These are phyloP conservation scores for Odocoileus hemionus DNA, from an alignment of 2,113 vertebrate genomes.

Conservation along the genomic window DNA sequence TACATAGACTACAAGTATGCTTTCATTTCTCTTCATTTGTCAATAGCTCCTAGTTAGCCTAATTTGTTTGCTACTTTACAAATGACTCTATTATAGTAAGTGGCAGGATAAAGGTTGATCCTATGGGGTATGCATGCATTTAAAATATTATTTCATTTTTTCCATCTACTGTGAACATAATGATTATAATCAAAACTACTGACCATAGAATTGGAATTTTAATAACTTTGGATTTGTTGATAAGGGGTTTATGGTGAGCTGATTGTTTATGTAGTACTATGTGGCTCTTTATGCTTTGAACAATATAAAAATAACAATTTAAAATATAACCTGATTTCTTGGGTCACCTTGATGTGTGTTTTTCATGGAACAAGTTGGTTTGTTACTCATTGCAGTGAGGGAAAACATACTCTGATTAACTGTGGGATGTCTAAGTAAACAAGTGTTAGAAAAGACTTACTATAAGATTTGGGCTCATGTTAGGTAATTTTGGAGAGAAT, in stretches of 20 bases:
- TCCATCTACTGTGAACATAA: slow-evolving; percentile 25
- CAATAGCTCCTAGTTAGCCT: slow-evolving; percentile 44
- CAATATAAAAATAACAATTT: slow-evolving; percentile 38
- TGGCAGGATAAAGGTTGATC: slow-evolving; percentile 51
- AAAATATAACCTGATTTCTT: slow-evolving; percentile 17
- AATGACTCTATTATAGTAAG: slow-evolving; percentile 39
- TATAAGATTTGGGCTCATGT: background rate
- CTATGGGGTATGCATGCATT: slow-evolving; percentile 37
- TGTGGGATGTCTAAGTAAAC: background rate
- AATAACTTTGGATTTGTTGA: slow-evolving; percentile 45
- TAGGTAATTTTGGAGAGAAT: background rate
- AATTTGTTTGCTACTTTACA: slow-evolving; percentile 62
- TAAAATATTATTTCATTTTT: slow-evolving; percentile 54
- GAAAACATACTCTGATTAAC: background rate
- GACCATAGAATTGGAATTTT: slow-evolving; percentile 55
- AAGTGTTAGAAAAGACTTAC: slow-evolving; percentile 5
- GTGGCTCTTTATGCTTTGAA: slow-evolving; percentile 21
- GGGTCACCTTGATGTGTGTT: background rate
- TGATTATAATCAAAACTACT: slow-evolving; percentile 47
- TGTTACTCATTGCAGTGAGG: background rate
- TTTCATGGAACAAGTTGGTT: background rate
- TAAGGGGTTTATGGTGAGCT: slow-evolving; percentile 15
- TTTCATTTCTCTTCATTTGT: slow-evolving; percentile 54
- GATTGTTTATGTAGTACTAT: slow-evolving; percentile 18
- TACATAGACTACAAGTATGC: slow-evolving; percentile 51